Conservation (phyloP, 2,888 invertebrate species). For the Athalia circularis region DNA sequence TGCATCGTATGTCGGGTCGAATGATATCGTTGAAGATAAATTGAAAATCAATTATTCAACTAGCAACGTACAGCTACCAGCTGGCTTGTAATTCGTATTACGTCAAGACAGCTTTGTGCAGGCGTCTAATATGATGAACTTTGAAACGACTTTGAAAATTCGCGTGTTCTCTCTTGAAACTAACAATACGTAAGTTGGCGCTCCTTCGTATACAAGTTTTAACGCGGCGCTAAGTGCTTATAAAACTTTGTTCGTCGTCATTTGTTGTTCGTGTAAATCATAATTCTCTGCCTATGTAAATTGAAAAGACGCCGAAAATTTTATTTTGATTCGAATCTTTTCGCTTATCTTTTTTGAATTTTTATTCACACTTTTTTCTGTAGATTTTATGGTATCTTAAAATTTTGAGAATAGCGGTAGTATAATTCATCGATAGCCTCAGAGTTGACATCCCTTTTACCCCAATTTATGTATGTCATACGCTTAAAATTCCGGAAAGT, state of each 20-base stretch:
- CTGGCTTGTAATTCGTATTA: too few species aligned
- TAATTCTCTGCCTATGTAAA: slow-evolving; percentile 27
- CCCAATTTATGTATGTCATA: too few species aligned
- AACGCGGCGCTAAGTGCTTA: slow-evolving; percentile 26
- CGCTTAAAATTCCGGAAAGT: too few species aligned
- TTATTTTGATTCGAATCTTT: not conserved
- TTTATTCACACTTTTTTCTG: not conserved
- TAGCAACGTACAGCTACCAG: too few species aligned
- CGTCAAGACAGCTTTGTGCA: too few species aligned
- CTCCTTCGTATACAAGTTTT: slow-evolving; percentile 21
- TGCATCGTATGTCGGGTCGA: too few species aligned
- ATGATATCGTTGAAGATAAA: too few species aligned
- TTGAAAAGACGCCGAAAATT: slow-evolving; percentile 13
- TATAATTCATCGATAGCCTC: too few species aligned
- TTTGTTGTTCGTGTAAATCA: slow-evolving; percentile 34
- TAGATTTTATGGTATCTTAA: too few species aligned
- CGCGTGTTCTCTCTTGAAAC: slow-evolving; percentile 5
- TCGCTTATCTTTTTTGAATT: not conserved
- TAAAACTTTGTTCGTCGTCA: slow-evolving; percentile 26
- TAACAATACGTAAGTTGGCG: not conserved
- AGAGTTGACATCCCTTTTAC: too few species aligned
- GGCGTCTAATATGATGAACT: not conserved
- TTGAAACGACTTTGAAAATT: slow-evolving; percentile 8
- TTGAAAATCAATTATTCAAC: too few species aligned
- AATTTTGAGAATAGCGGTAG: too few species aligned